These are phyloP conservation scores for Microtus richardsoni DNA, from an alignment of 2,113 vertebrate species.

Conservation along the genomic window DNA sequence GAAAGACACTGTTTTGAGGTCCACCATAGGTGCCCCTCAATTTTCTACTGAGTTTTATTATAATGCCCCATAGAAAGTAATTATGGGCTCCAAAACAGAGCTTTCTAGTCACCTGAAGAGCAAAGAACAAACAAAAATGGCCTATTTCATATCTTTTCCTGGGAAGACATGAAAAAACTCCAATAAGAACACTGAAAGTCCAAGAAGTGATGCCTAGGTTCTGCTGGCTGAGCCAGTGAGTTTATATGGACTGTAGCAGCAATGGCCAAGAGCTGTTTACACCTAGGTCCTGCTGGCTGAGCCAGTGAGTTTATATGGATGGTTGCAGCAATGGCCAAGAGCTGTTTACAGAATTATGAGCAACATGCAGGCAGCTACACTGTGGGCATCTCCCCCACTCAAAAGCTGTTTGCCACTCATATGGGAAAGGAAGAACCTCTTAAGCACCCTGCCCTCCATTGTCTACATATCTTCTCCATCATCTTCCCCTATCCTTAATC, in stretches of 20 bases:
- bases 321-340: neutral
- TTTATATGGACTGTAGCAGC: neutral
- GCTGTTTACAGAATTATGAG: neutral
- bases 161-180: neutral
- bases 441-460: neutral
- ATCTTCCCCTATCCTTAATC: neutral
- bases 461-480: too few relatives aligned
- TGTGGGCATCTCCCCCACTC: neutral
- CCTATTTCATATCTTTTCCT: neutral
- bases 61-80: rapidly evolving
- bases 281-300: neutral
- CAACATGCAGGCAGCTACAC: neutral
- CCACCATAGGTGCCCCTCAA: too few relatives aligned
- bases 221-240: neutral
- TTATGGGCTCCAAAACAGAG: too few relatives aligned
- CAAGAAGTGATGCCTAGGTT: neutral
- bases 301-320: neutral
- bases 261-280: neutral
- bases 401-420: neutral
- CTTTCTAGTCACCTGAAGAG: neutral
- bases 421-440: neutral
- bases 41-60: rapidly evolving
- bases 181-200: too few relatives aligned
- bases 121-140: neutral
- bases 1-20: neutral